Base-by-base conservation (phyloP, 2,113 vertebrate genomes). In the Sisor rabdophorus region DNA sequence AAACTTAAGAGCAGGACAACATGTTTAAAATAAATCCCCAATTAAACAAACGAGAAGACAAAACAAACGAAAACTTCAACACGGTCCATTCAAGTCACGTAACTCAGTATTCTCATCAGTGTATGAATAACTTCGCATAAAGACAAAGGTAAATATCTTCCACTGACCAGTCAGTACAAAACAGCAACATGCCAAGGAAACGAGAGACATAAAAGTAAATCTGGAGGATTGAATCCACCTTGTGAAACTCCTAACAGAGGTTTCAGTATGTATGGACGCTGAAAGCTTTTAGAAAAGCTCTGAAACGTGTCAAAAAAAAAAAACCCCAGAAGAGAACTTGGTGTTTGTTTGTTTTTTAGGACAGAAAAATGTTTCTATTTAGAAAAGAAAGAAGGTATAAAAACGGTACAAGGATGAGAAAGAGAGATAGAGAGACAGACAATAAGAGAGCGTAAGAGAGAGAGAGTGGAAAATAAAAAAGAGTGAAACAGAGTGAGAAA, bases 121-220 rank as follows among this genome's bases (percentile, higher is more conserved):
- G 69, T 69, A 71, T 76, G 59, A 64, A 47, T 55, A 64, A 71
- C 68, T 72, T 54, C 59, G 36, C 30, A 71, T 64, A 53, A 64
- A 61, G 55, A 77, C 22, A 16, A 55, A 64, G 54, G 44, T 12
- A 56, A 11, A 70, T 6, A 53, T 71, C 76, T 78, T 78, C 69
- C 76, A 78, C 77, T 78, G 77, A 78, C 69, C 77, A 77, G 76
- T 77, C 76, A 77, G 76, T 77, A 71, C 32, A 59, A 71, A 64
- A 71, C 52, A 50, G 50, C 36, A 19, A 78, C 77, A 56, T 47
- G 22, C 69, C 22, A 54, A 9, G 58, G 13, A 15, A 69, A 60
- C 26, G 10, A 36, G 9, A 67, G n/a, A 15, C 22, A 10, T 55
- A 10, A 44, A 20, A 56, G 56, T 11, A 69, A 69, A 69, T 26